These are phyloP conservation scores for Euphydryas editha DNA, from an alignment of 2,888 invertebrate genomes.

Conservation along the genomic window DNA sequence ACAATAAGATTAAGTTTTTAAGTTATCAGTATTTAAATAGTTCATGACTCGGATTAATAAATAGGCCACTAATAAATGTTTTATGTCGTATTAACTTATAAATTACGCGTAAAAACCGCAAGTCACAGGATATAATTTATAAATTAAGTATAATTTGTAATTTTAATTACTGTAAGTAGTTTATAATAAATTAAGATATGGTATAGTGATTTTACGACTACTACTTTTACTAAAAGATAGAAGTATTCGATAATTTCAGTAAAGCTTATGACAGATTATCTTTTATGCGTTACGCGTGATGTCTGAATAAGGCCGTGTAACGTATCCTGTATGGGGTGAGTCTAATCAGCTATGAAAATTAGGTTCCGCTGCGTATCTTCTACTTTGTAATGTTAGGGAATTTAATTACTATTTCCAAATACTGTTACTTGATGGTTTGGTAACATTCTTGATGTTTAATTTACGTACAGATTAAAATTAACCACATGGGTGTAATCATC, in stretches of 20 bases:
- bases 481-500: slow-evolving; percentile 19
- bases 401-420: slow-evolving; percentile 82
- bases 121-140: too few relatives aligned
- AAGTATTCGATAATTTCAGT: background rate
- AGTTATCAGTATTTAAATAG: too few relatives aligned
- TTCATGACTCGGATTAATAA: too few relatives aligned
- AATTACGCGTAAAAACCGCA: too few relatives aligned
- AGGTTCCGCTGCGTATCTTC: slow-evolving; percentile 78
- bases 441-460: slow-evolving; percentile 72
- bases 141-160: too few relatives aligned
- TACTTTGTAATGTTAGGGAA: slow-evolving; percentile 78
- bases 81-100: too few relatives aligned
- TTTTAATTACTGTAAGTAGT: too few relatives aligned
- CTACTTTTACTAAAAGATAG: too few relatives aligned
- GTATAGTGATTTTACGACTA: too few relatives aligned
- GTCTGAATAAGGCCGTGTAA: slow-evolving; percentile 55
- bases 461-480: slow-evolving; percentile 42
- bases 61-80: too few relatives aligned
- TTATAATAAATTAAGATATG: too few relatives aligned
- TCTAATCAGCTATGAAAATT: slow-evolving; percentile 84
- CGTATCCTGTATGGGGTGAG: slow-evolving; percentile 75
- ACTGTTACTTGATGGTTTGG: slow-evolving; percentile 62
- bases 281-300: slow-evolving; percentile 37
- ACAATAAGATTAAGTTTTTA: too few relatives aligned
- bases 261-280: background rate